Evolutionary conservation across 2,797 vertebrate genomes (phyloP).

Genomic region (Acrossocheilus wenchowensis): DNA sequence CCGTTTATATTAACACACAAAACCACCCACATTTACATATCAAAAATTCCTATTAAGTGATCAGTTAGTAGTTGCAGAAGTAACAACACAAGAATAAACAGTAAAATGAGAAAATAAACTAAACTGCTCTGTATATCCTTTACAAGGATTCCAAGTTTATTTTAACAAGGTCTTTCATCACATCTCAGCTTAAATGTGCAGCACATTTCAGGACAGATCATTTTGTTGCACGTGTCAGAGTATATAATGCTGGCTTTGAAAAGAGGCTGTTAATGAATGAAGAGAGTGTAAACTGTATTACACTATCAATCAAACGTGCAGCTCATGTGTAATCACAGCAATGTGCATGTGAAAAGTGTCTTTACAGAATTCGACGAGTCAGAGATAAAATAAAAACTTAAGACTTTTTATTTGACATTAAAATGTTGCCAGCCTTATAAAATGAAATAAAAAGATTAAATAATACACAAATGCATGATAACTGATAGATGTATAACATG

Average conservation of each 20-base stretch:
- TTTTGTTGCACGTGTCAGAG: background rate
- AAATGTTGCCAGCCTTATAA: background rate
- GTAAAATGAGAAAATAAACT: background rate
- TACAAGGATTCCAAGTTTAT: background rate
- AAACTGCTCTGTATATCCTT: background rate
- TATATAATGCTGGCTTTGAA: background rate
- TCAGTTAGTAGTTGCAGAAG: background rate
- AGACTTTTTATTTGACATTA: background rate
- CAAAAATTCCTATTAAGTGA: background rate
- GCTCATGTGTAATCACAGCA: background rate
- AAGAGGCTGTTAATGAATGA: background rate
- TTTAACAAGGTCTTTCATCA: background rate
- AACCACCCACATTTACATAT: background rate
- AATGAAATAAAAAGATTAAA: background rate
- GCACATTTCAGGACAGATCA: background rate
- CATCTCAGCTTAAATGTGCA: background rate
- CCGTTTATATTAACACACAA: background rate
- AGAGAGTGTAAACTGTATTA: background rate
- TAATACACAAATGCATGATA: background rate
- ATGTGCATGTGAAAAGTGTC: background rate
- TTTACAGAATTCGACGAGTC: background rate
- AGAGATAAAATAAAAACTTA: background rate
- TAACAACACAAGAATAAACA: background rate
- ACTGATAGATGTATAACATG: background rate
- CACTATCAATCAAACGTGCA: background rate